Percentiles rank a stretch among this genome's conserved stretches.
Evolutionary conservation across 2,888 invertebrate genomes (phyloP).

Genomic region (Steromphala cineraria): DNA sequence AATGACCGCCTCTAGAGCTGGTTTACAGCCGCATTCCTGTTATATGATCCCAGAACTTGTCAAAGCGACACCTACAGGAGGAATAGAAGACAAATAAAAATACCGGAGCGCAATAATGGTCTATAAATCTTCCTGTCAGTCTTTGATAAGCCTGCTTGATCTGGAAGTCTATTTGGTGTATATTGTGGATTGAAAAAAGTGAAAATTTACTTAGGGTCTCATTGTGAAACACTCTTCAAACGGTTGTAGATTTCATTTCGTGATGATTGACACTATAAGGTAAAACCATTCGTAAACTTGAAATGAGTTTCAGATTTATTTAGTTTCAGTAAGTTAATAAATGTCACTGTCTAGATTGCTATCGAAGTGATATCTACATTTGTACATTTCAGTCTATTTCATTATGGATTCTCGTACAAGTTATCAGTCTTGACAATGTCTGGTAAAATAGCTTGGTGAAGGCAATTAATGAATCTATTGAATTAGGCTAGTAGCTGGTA

Average conservation of each 20-base stretch:
- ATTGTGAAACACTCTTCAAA: neutral
- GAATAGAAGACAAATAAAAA: slow-evolving; percentile 13
- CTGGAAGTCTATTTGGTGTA: neutral
- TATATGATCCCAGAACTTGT: neutral
- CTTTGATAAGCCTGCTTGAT: neutral
- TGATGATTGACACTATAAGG: too few relatives aligned
- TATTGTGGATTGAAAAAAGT: slow-evolving; percentile 4
- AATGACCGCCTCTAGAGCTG: neutral
- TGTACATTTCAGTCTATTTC: too few relatives aligned
- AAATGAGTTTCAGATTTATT: too few relatives aligned
- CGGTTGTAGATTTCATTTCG: neutral
- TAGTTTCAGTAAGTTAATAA: too few relatives aligned
- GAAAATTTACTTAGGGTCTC: neutral
- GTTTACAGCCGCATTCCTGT: slow-evolving; percentile 11
- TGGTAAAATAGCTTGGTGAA: too few relatives aligned
- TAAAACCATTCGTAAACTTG: too few relatives aligned
- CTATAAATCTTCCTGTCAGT: neutral
- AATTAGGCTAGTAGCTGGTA: too few relatives aligned
- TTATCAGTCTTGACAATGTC: too few relatives aligned
- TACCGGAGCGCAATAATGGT: slow-evolving; percentile 5
- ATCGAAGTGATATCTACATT: too few relatives aligned
- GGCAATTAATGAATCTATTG: too few relatives aligned
- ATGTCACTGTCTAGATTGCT: too few relatives aligned
- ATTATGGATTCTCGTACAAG: too few relatives aligned
- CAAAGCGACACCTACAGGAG: slow-evolving; percentile 6